A percentile compares a stretch with the other conserved stretches of the same genome.
These are phyloP conservation scores for Mythimna pallens DNA, from an alignment of 2,888 invertebrate genomes.

Conservation along the genomic window DNA sequence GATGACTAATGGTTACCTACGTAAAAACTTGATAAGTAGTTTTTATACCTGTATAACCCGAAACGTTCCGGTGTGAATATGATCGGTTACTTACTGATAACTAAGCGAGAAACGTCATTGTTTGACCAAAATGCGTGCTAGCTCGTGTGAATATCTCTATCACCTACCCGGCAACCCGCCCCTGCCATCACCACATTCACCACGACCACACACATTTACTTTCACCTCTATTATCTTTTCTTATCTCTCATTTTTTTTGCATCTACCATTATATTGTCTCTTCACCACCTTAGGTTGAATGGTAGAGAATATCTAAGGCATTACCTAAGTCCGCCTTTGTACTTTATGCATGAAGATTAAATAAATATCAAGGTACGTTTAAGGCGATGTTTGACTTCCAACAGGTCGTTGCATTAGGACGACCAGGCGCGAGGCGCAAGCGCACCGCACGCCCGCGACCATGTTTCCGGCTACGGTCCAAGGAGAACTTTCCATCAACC, in stretches of 20 bases:
- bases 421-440: slow-evolving; percentile 37
- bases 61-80: slow-evolving; percentile 14
- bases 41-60: slow-evolving; percentile 14
- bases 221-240: no score
- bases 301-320: no score
- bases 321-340: no score
- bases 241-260: no score
- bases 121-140: slow-evolving; percentile 1
- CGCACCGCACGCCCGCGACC: slow-evolving; percentile 42
- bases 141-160: not conserved
- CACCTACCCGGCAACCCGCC: no score
- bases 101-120: not conserved
- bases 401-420: slow-evolving; percentile 37
- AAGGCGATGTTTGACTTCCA: slow-evolving; percentile 12
- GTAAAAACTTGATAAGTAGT: slow-evolving; percentile 12
- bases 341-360: no score
- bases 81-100: slow-evolving; percentile 15
- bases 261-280: no score
- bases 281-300: no score
- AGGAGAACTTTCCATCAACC: slow-evolving; percentile 68
- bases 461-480: slow-evolving; percentile 55
- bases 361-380: slow-evolving; percentile 1
- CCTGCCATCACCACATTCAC: no score
- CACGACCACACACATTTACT: no score
- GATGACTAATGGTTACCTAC: slow-evolving; percentile 3